These are phyloP conservation scores for Cotesia vestalis DNA, from an alignment of 1,140 invertebrate species.

Conservation along the genomic window DNA sequence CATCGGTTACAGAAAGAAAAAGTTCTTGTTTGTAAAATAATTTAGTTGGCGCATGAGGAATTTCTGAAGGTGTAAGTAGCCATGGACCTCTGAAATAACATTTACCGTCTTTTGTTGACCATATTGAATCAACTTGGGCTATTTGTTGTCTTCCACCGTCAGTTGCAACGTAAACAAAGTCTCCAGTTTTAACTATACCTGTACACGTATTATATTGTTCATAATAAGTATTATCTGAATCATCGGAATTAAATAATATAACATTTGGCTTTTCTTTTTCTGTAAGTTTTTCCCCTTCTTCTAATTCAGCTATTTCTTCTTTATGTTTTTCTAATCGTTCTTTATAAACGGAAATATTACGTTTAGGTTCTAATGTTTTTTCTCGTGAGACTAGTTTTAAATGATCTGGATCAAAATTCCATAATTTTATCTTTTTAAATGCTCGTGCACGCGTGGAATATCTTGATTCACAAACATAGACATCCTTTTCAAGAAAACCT, in stretches of 20 bases:
- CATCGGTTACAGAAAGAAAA: constrained; percentile 89
- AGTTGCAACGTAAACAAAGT: constrained; percentile 92
- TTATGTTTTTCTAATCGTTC: constrained; percentile 91
- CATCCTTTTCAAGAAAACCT: constrained; percentile 90
- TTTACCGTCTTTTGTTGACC: constrained; percentile 87
- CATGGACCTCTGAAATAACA: constrained; percentile 93
- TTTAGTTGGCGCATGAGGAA: constrained; percentile 76
- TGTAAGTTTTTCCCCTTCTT: constrained; percentile 79
- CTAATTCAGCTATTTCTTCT: constrained; percentile 86
- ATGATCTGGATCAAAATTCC: constrained; percentile 76
- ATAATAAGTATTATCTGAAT: constrained; percentile 85
- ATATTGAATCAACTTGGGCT: constrained; percentile 93
- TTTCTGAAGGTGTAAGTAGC: constrained; percentile 88
- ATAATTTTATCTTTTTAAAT: constrained; percentile 96
- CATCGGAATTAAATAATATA: constrained; percentile 73
- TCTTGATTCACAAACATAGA: constrained; percentile 96
- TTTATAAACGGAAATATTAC: constrained; percentile 92
- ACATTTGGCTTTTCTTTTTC: constrained; percentile 86
- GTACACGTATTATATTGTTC: constrained; percentile 90
- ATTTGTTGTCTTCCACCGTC: constrained; percentile 87
- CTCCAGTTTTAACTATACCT: constrained; percentile 87
- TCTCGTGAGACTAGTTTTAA: constrained; percentile 76
- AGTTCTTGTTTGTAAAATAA: constrained; percentile 97
- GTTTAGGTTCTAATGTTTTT: constrained; percentile 79
- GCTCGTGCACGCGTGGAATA: constrained; percentile 86